Evolutionary conservation across 2,888 invertebrate species (phyloP), one percentile per base, ranked within the genome.

Genomic region (Drosophila kambysellisi): DNA sequence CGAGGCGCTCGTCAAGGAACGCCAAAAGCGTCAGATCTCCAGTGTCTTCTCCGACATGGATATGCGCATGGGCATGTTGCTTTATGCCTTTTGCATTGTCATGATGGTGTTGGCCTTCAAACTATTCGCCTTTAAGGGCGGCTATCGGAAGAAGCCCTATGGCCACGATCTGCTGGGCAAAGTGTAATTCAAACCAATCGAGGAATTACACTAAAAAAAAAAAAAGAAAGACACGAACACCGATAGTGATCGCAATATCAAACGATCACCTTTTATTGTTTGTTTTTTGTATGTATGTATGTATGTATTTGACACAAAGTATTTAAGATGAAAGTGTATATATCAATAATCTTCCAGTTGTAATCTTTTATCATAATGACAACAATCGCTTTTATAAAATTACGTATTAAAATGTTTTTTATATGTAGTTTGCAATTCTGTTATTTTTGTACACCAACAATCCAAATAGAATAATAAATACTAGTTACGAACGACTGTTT

Each of bases 71-170:
- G 95, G 96, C 92, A 95, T 96, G 93, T 94, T 96, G 81, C 94
- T 97, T 88, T 97, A 97, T 93, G 94, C 96, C 89, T 95, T 95
- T 91, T 96, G 96, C 92, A 95, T 96, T 89, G 93, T 95, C 85
- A 95, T 97, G 92, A 95, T 98, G 92, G 94, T 96, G 84, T 91
- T 97, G 91, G 96, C 97, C 78, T 95, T 96, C 90, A 95, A 96
- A 91, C 95, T 96, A 92, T 97, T 98, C 92, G 94, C 96, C 82
- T 95, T 91, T 29, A 92, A 92, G 68, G 91, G 92, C 0, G 89
- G 85, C 25, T 96, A 96, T 92, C 95, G 95, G 91, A 97, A 96
- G 93, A 97, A 96, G 93, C 93, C 94, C 83, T 96, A 96, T 92
- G 94, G 95, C 84, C 95, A 96, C 93, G 96, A 95, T 91, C 91